Base-by-base conservation (phyloP, 2,888 invertebrate species). In the Invenusta paracnida region DNA sequence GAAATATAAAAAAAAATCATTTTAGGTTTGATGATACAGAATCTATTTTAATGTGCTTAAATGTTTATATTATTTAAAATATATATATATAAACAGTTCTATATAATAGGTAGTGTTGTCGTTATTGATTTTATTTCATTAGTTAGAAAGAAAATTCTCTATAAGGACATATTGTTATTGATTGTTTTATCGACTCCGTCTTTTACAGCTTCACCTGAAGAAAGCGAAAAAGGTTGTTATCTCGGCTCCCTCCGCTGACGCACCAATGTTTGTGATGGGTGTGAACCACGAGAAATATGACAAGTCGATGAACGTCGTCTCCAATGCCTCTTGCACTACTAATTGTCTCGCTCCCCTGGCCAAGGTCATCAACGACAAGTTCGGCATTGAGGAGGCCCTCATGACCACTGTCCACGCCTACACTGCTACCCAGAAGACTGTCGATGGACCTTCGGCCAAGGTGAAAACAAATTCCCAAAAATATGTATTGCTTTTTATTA, bases 371-470 rank as follows among this genome's bases (percentile, higher is more conserved):
- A 93, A 98, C 90, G 97, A 98, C 91, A 96, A 97, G 91, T 98
- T 96, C 90, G 95, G 95, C 89, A 98, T 98, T 90, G 93, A 95
- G 88, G 84, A 84, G 29, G 84, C 27, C 17, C 93, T 98, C 84
- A 98, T 98, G 97, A 99, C 98, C 88, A 98, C 96, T 87, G 96
- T 98, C 0, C 98, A 99, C 91, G 96, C 98, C 28, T 95, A 95
- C 88, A 99, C 98, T 83, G 97, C 98, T 88, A 97, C 97, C 73
- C 98, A 99, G 92, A 97, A 97, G 93, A 96, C 96, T 87, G 97
- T 99, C 48, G 98, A 99, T 91, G 97, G 97, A 86, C 96, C 97
- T 83, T 96, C 96, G 88, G 95, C 84, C 81, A 92, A 92, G 88
- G 88, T 87, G 92, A 98, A 98, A 98, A 95, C n/a, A n/a, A n/a